Conservation (phyloP, 2,888 invertebrate genomes). For the Caenorhabditis sp. region DNA sequence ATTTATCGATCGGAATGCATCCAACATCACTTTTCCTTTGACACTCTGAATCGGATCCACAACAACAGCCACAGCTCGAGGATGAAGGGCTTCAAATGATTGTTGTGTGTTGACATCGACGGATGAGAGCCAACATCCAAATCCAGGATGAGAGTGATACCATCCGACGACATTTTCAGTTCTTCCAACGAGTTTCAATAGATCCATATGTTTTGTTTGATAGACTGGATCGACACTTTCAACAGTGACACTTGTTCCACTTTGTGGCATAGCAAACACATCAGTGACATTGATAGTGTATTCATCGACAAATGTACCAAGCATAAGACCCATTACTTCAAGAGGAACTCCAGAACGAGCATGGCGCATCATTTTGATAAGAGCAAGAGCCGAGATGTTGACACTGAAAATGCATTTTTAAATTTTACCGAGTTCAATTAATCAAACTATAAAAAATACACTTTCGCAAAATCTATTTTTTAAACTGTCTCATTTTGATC, state of each 20-base stretch:
- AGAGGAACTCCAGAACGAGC: constrained; percentile 77
- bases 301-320: constrained; percentile 98
- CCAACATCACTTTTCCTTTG: constrained; percentile 78
- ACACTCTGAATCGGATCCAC: constrained; percentile 99
- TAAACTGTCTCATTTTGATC: no score
- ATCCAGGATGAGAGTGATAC: constrained; percentile 97
- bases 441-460: no score
- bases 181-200: constrained; percentile 47
- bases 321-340: constrained; percentile 87
- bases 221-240: constrained; percentile 58
- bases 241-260: constrained; percentile 58
- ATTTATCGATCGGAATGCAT: constrained; percentile 60
- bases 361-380: constrained; percentile 98
- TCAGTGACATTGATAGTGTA: constrained; percentile 98
- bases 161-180: constrained; percentile 57
- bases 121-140: constrained; percentile 97
- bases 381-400: constrained; percentile 86
- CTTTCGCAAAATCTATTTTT: no score
- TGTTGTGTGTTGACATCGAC: constrained; percentile 80
- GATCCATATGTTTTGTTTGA: constrained; percentile 53
- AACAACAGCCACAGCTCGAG: constrained; percentile 97
- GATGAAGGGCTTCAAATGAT: constrained; percentile 81
- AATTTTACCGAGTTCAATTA: neutral
- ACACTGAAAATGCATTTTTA: constrained; percentile 72
- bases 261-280: constrained; percentile 99